These are phyloP conservation scores for Melanostoma scalare DNA, from an alignment of 2,888 invertebrate genomes.

Conservation along the genomic window DNA sequence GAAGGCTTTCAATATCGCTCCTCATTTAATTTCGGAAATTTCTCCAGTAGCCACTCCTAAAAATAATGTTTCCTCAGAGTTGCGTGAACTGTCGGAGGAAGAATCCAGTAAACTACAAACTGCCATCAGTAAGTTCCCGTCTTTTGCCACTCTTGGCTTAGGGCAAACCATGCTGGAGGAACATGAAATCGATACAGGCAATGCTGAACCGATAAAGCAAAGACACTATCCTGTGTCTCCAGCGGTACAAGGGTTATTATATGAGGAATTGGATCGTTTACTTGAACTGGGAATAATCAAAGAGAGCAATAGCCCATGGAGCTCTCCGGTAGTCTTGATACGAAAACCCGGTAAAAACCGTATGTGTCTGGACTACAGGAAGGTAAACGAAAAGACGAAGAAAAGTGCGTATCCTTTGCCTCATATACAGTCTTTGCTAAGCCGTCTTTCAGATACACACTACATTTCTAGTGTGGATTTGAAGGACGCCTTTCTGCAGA, in stretches of 20 bases:
- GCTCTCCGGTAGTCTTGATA: too few species aligned
- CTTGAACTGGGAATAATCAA: too few species aligned
- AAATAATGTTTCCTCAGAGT: background rate
- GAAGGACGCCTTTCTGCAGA: constrained; percentile 52
- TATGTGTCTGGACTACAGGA: too few species aligned
- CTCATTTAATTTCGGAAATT: constrained; percentile 12
- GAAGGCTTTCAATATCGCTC: constrained; percentile 35
- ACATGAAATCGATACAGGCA: background rate
- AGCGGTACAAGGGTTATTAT: too few species aligned
- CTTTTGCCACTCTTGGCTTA: background rate
- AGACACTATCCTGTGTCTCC: too few species aligned
- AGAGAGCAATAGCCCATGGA: too few species aligned
- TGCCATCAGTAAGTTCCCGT: background rate
- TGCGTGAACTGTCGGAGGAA: constrained; percentile 3
- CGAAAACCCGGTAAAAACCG: background rate
- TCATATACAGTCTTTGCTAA: constrained; percentile 72
- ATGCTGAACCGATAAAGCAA: too few species aligned
- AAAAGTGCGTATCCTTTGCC: constrained; percentile 44
- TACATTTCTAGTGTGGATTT: constrained; percentile 55
- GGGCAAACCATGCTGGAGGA: background rate
- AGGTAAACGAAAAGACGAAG: too few species aligned
- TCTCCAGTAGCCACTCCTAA: background rate
- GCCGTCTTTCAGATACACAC: constrained; percentile 30
- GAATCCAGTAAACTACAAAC: background rate
- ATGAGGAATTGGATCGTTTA: too few species aligned